Evolutionary conservation across 2,113 vertebrate genomes (phyloP), one percentile per base, ranked within the genome.

Genomic region (Sebastes schlegelii): DNA sequence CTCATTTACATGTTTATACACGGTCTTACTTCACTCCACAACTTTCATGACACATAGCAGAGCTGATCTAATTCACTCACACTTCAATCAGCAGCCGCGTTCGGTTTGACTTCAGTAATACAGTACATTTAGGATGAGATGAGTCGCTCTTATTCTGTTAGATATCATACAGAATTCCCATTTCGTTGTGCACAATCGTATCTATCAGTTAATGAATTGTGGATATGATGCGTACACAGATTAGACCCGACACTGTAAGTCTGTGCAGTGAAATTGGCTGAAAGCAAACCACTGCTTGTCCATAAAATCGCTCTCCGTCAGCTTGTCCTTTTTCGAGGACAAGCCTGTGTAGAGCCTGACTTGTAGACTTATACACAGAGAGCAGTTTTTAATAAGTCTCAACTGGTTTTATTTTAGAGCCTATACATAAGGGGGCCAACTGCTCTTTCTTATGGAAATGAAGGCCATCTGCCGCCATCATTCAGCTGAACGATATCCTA

Each of bases 381-480:
- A 91, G 86, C 88, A 87, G 80, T 91, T 91, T 92, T 93, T 93
- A 93, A 94, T 92, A 93, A 94, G 88, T 88, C 90, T 92, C 91
- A 89, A 91, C 92, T 92, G 92, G 89, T 93, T 93, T 92, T 91
- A 92, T 92, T 93, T 93, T 90, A 85, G 86, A 86, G 88, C 78
- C 82, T 82, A 85, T 92, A 91, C 86, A 89, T 92, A 93, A 92
- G 91, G 92, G 90, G 91, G 88, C 90, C 90, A 90, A 91, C 89
- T 92, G 89, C 92, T 94, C 92, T 93, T 94, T 94, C 93, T 94
- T 93, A 94, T 92, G 93, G 93, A 94, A 92, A 94, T 93, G 91
- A 94, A 94, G 92, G 89, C 91, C 92, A 93, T 93, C 93, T 94
- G 93, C 93, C 80, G 85, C 92, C 88, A 92, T 92, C 93, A 87